A percentile compares a stretch with the other conserved stretches of the same genome.
Evolutionary conservation across 2,113 vertebrate genomes (phyloP).

Genomic region (Poicephalus meyeri): DNA sequence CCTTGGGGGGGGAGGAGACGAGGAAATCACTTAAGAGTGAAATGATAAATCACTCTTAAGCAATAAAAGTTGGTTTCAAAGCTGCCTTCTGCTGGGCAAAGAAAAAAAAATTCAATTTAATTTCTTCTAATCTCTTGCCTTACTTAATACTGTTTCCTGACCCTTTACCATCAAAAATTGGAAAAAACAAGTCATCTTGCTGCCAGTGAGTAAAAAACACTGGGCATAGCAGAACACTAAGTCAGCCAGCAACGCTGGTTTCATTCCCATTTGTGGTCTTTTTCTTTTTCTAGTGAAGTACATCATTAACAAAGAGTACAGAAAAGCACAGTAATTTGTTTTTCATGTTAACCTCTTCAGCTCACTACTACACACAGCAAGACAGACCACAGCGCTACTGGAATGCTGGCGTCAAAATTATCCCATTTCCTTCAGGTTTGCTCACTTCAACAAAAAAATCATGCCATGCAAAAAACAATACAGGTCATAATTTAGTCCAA

Average conservation of each 20-base stretch:
- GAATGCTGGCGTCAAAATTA: neutral
- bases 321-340: constrained; percentile 33
- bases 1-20: fast-evolving
- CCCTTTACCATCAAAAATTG: constrained; percentile 34
- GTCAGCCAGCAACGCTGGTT: constrained; percentile 3
- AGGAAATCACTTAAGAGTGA: neutral
- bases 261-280: constrained; percentile 10
- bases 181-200: constrained; percentile 56
- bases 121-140: constrained; percentile 40
- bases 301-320: constrained; percentile 37
- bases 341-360: constrained; percentile 50
- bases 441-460: neutral
- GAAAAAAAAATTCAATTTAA: constrained; percentile 30
- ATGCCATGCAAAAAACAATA: neutral
- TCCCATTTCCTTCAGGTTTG: neutral
- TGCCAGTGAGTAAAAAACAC: constrained; percentile 25
- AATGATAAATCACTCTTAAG: neutral
- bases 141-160: constrained; percentile 32
- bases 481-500: neutral
- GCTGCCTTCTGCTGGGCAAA: neutral
- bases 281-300: neutral
- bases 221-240: constrained; percentile 25
- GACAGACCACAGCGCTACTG: neutral
- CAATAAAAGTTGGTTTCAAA: neutral
- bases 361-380: neutral